phyloP scores from a whole-genome alignment of 2,113 vertebrate genomes.

The Pampusana beccarii region DNA sequence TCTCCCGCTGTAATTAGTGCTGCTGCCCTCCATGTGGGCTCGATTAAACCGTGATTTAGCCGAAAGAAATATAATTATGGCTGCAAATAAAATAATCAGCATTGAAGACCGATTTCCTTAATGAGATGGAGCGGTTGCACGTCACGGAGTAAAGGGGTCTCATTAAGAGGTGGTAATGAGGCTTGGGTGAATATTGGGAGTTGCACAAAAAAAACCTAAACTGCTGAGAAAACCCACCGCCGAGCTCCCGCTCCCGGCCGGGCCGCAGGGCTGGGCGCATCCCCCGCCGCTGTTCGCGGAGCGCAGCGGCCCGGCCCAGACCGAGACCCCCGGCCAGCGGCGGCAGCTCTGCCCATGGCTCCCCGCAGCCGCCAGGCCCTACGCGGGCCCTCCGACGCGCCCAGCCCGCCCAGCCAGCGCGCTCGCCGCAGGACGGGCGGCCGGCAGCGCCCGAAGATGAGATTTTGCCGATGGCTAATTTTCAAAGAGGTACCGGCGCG shows the following conservation, averaged over 20 bases:
- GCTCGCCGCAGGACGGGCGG: neutral
- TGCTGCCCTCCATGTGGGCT: constrained; percentile 95
- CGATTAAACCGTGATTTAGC: constrained; percentile 99
- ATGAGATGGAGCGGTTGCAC: constrained; percentile 96
- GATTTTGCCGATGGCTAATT: rapidly evolving
- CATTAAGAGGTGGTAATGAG: constrained; percentile 95
- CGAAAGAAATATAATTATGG: constrained; percentile 99
- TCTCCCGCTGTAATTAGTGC: constrained; percentile 94
- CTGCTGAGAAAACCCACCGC: neutral
- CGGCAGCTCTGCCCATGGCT: neutral
- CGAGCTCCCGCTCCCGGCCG: neutral
- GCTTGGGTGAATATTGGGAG: constrained; percentile 87
- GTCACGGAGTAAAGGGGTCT: constrained; percentile 97
- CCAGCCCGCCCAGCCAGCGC: neutral
- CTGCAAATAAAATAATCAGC: constrained; percentile 99
- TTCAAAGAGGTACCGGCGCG: neutral
- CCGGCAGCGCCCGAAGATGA: neutral
- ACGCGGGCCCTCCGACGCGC: neutral
- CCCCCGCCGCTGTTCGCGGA: no score
- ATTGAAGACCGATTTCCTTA: constrained; percentile 99
- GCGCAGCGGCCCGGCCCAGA: neutral
- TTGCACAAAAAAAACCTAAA: constrained; percentile 62
- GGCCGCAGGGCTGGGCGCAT: no score
- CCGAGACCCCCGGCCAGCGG: neutral
- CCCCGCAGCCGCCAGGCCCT: neutral